A percentile compares a stretch with the other conserved stretches of the same genome.
phyloP scores from a whole-genome alignment of 2,113 vertebrate genomes.

The Lipophrys pholis region DNA sequence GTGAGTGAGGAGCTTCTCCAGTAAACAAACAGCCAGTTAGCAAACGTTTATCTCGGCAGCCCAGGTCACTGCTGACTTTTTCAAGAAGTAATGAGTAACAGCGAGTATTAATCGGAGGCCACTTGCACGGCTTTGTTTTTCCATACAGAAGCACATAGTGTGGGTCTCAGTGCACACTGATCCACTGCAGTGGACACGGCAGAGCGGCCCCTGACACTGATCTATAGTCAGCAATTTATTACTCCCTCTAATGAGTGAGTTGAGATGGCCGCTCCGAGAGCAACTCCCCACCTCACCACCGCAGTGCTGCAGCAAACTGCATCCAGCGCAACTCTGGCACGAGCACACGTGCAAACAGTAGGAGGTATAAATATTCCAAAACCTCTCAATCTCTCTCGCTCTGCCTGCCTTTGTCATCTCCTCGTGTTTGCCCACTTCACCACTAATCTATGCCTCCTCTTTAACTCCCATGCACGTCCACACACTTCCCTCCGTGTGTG shows the following conservation, averaged over 20 bases:
- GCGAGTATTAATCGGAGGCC: too few species aligned
- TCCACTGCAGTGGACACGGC: conserved; percentile 40
- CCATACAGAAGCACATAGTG: too few species aligned
- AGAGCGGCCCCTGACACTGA: conserved; percentile 65
- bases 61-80: too few species aligned
- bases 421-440: neutral
- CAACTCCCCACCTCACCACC: conserved; percentile 32
- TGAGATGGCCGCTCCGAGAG: conserved; percentile 61
- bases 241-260: conserved; percentile 67
- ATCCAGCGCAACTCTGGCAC: conserved; percentile 26
- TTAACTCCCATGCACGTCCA: neutral
- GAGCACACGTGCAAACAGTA: conserved; percentile 22
- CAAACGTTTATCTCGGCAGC: too few species aligned
- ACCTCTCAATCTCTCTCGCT: neutral
- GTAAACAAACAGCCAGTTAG: too few species aligned
- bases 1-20: too few species aligned
- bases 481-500: neutral
- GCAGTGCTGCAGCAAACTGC: conserved; percentile 65
- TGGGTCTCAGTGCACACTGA: conserved; percentile 31
- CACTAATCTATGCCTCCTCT: neutral
- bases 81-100: too few species aligned
- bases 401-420: conserved; percentile 4
- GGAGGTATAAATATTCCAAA: neutral
- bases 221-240: conserved; percentile 74
- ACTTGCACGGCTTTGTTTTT: too few species aligned